Evolutionary conservation across 2,113 vertebrate genomes (phyloP).

Genomic region (Syngnathus scovelli): DNA sequence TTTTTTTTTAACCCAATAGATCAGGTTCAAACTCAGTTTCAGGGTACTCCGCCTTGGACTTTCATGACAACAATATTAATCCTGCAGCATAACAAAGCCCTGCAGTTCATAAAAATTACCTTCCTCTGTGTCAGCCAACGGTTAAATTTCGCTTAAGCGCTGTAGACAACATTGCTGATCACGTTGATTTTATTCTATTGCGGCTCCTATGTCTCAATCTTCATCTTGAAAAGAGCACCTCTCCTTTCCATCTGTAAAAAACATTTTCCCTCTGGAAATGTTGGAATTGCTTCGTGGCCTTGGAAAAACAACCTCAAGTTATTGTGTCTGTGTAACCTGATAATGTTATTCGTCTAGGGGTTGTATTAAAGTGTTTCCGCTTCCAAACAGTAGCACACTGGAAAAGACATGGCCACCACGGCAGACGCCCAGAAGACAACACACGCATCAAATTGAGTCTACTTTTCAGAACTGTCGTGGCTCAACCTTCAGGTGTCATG

Average conservation of each 20-base stretch:
- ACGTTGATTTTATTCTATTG: constrained; percentile 33
- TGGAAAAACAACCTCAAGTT: constrained; percentile 62
- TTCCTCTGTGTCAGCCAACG: constrained; percentile 26
- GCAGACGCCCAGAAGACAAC: constrained; percentile 39
- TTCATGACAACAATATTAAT: neutral
- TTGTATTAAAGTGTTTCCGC: constrained; percentile 45
- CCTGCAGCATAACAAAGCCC: neutral
- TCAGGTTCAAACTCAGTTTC: neutral
- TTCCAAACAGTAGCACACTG: constrained; percentile 55
- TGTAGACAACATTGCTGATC: constrained; percentile 37
- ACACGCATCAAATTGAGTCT: constrained; percentile 35
- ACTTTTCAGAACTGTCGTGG: constrained; percentile 23
- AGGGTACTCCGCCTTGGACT: neutral
- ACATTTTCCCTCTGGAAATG: constrained; percentile 56
- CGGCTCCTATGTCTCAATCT: constrained; percentile 36
- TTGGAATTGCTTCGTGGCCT: constrained; percentile 43
- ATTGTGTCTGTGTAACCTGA: constrained; percentile 59
- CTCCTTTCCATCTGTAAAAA: constrained; percentile 53
- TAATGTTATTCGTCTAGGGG: constrained; percentile 54
- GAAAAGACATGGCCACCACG: constrained; percentile 50
- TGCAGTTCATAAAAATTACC: constrained; percentile 17
- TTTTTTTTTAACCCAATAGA: neutral
- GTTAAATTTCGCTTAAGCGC: constrained; percentile 12
- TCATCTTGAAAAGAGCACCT: constrained; percentile 59
- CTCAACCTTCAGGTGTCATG: constrained; percentile 50